Evolutionary conservation across 2,797 vertebrate species (phyloP), one percentile per base, ranked within the genome.

Genomic region (Anniella stebbinsi): DNA sequence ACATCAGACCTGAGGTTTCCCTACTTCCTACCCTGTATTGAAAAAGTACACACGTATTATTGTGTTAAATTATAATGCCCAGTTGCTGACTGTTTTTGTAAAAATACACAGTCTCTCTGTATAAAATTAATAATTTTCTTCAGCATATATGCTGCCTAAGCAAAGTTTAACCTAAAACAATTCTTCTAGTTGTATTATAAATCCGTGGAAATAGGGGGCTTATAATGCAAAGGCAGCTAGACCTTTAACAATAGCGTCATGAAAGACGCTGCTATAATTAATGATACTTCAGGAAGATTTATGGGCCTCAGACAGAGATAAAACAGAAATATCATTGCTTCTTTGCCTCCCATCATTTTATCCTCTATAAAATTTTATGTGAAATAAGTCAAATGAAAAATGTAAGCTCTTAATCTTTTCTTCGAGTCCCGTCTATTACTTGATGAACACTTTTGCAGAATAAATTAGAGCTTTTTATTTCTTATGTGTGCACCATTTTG

Each of bases 401-500:
- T 96, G 95, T 96, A 96, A 96, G 94, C 95, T 97, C 95, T 97
- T 97, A 95, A 97, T 96, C 96, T 96, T 96, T 95, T 90, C 93
- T 95, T 94, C 89, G 94, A 95, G 95, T 94, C 93, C 93, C 90
- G 90, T 95, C 94, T 94, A 86, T 97, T 94, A 96, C 95, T 96
- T 96, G 94, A 95, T 96, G 94, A 96, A 93, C 94, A 95, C 93
- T 96, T 96, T 92, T 92, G 94, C 83, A 92, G 92, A 96, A 96
- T 97, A 95, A 96, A 95, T 95, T 95, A 94, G 90, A 92, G 86
- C 67, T 1, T 93, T 96, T 96, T 96, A 95, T 95, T 94, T 89
- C 82, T 88, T 90, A 93, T 92, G 90, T 93, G 91, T 92, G 90
- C 92, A 92, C 7, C 51, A 89, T 92, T 95, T 93, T 95, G 93